Conservation (phyloP, 2,888 invertebrate genomes). For the Platycheirus albimanus region DNA sequence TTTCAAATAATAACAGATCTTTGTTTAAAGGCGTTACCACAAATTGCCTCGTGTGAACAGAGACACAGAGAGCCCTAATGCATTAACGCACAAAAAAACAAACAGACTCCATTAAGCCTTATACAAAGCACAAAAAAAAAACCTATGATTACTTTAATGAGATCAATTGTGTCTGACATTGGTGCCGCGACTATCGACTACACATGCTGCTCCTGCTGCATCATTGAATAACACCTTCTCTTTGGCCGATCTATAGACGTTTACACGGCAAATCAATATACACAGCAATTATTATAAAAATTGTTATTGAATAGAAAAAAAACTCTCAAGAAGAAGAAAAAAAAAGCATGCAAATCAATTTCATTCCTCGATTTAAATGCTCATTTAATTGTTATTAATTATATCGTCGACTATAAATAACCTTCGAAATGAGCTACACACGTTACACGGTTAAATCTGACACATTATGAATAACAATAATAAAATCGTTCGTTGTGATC, state of each 20-base stretch:
- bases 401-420: slow-evolving; percentile 61
- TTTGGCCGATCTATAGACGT: not conserved
- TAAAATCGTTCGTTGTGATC: slow-evolving; percentile 9
- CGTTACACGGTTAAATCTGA: slow-evolving; percentile 65
- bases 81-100: not conserved
- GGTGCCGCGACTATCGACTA: slow-evolving; percentile 42
- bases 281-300: slow-evolving; percentile 46
- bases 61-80: no score
- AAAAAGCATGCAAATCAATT: slow-evolving; percentile 69
- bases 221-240: slow-evolving; percentile 42
- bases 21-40: no score
- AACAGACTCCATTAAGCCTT: slow-evolving; percentile 4
- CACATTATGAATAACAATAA: slow-evolving; percentile 43
- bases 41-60: no score
- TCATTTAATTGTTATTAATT: slow-evolving; percentile 71
- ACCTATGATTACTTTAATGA: slow-evolving; percentile 52
- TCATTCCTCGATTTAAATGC: slow-evolving; percentile 60
- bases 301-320: slow-evolving; percentile 32
- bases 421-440: slow-evolving; percentile 50
- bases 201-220: no score
- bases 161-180: slow-evolving; percentile 68
- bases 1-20: no score
- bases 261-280: slow-evolving; percentile 35
- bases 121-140: not conserved
- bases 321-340: slow-evolving; percentile 33